Conservation (phyloP, 1,140 invertebrate species). For the Phocides pigmalion region DNA sequence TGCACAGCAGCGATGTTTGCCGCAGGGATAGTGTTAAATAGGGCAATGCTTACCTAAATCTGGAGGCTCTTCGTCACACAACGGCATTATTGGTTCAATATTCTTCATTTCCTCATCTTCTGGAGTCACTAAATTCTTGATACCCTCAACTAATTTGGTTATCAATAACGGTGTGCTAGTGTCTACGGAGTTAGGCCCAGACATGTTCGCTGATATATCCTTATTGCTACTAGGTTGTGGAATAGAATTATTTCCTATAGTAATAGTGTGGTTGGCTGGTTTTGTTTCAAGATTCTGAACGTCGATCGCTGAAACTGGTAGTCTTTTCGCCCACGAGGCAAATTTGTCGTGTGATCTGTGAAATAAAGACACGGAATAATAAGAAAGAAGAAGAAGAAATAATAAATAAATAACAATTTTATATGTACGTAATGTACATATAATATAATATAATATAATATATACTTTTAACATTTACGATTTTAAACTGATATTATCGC, state of each 20-base stretch:
- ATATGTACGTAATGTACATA: no score
- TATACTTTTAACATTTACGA: no score
- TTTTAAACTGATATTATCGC: no score
- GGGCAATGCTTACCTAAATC: conserved; percentile 70
- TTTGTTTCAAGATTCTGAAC: conserved; percentile 24
- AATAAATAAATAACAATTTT: no score
- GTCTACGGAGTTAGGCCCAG: conserved; percentile 44
- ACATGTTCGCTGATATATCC: conserved; percentile 43
- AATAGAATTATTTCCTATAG: conserved; percentile 36
- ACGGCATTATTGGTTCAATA: conserved; percentile 53
- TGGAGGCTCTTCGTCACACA: conserved; percentile 61
- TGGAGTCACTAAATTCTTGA: conserved; percentile 59
- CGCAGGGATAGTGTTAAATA: no score
- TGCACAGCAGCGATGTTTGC: no score
- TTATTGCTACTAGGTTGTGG: conserved; percentile 35
- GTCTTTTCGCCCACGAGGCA: conserved; percentile 53
- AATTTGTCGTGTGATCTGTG: conserved; percentile 56
- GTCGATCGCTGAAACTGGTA: conserved; percentile 35
- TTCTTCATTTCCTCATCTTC: conserved; percentile 53
- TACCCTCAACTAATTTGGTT: conserved; percentile 60
- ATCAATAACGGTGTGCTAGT: conserved; percentile 57
- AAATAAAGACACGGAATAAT: no score
- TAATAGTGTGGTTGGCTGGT: conserved; percentile 26
- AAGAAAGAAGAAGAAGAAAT: no score
- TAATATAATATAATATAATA: no score